Evolutionary conservation across 2,797 vertebrate genomes (phyloP).

Genomic region (Catamblyrhynchus diadema): DNA sequence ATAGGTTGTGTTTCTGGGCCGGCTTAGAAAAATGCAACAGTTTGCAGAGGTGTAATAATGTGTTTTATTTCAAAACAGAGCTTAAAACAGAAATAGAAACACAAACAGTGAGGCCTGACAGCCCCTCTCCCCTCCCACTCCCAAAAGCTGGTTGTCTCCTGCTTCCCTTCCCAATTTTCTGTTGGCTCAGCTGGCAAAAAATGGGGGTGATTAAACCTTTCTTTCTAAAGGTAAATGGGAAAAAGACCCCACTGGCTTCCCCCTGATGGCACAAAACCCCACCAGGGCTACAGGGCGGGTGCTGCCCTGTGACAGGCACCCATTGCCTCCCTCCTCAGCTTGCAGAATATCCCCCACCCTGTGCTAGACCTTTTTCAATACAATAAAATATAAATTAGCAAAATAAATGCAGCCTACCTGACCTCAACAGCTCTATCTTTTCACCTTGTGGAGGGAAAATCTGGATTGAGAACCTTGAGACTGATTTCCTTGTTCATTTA

Average conservation of each 20-base stretch:
- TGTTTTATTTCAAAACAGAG: conserved; percentile 20
- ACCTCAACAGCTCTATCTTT: not conserved
- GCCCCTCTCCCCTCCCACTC: not conserved
- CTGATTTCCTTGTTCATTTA: not conserved
- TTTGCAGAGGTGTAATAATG: conserved; percentile 15
- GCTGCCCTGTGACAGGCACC: not conserved
- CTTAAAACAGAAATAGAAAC: not conserved
- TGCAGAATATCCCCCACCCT: not conserved
- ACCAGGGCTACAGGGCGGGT: not conserved
- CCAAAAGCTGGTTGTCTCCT: not conserved
- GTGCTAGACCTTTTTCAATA: not conserved
- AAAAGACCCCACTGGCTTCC: not conserved
- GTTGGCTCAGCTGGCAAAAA: conserved; percentile 16
- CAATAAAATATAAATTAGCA: not conserved
- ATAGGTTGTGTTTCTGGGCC: not conserved
- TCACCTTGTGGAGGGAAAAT: not conserved
- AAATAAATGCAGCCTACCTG: not conserved
- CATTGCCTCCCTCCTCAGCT: not conserved
- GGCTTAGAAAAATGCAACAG: not conserved
- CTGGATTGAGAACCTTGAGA: not conserved
- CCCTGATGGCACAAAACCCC: not conserved
- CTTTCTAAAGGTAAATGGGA: not conserved
- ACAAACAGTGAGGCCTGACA: not conserved
- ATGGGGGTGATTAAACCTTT: not conserved
- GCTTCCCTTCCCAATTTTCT: not conserved